Evolutionary conservation across 2,888 invertebrate species (phyloP), one percentile per base, ranked within the genome.

Genomic region (Erebia epiphron): DNA sequence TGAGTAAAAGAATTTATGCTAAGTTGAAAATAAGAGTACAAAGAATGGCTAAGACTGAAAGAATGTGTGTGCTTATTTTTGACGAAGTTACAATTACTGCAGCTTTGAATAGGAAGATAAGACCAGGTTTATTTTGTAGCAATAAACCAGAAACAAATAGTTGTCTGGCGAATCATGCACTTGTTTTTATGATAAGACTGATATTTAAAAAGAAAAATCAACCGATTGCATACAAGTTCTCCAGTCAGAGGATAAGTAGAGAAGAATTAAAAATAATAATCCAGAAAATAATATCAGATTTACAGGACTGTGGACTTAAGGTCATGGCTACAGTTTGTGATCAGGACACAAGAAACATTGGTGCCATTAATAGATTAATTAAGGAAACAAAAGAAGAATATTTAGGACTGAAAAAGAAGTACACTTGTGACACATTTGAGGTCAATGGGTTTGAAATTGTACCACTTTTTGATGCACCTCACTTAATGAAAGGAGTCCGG

Each of bases 111-210:
- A 11, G 9, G n/a, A 58, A 41, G 2, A 8, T 2, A 13, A 57
- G 18, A 41, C 26, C n/a, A 41, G 41, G 41, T n/a, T 21, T 57
- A 58, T 41, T 21, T 26, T 21, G 5, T 26, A 57, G 18, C 26
- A 0, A 57, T 5, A 4, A 26, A 57, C 4, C 13, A 57, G 2
- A 57, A 26, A 26, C 7, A 57, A 26, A 21, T 3, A 26, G 26
- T 10, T 10, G 3, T 54, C 54, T 54, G 1, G 54, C 54, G n/a
- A 10, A 18, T 16, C 3, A 54, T 54, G 10, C 54, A 54, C 16
- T 54, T 2, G 54, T 54, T 54, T 54, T 54, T 54, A 54, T 54
- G 54, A 54, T 54, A 54, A 54, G 54, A 54, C 54, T 54, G 13
- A 57, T 26, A 13, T 57, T 57, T 13, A 57, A 57, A 57, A 57